Base-by-base conservation (phyloP, 35 echinoderm and acorn worm genomes). In the Ophiothrix spiculata region DNA sequence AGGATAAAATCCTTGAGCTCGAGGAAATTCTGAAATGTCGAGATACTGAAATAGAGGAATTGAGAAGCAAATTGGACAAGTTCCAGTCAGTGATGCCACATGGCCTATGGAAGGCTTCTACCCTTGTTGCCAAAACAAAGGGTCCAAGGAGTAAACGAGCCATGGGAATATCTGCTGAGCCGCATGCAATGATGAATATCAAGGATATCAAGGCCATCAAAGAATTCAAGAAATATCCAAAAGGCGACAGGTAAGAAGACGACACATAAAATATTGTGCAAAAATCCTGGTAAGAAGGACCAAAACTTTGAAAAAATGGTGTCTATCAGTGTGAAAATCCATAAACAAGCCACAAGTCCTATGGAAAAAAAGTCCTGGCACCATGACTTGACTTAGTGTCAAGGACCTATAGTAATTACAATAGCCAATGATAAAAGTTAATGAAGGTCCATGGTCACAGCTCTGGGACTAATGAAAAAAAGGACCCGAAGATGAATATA, bases 101-200 rank as follows among this genome's bases (percentile, higher is more conserved):
- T 29, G 88, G 86, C 31, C 85, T 83, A 37, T 92, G 86, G 31
- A 75, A 88, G 63, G 86, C 92, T 17, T 2, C 3, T 6, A n/a
- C 10, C 8, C 29, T 69, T 25, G 88, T 83, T 34, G 77, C 82
- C 28, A 86, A 86, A 21, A 81, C 81, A 14, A 83, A 78, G 37
- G 81, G 81, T 34, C 94, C 90, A 16, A 91, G 86, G 40, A 83
- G 69, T 77, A 91, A 92, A 42, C 38, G 94, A 64, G 94, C 90
- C 33, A 36, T 92, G 64, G 94, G 94, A 39, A 97, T 97, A 36
- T 97, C 94, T 3, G 94, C 94, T 33, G 94, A 97, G 78, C 94
- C 94, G 36, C 94, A 97, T 60, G 60, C 86, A 11, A 77, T 87
- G 81, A 92, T 60, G 49, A 81, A 86, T 39, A 86, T 86, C 31